phyloP scores from a whole-genome alignment of 2,797 vertebrate genomes.

The Sebastes oblongus region DNA sequence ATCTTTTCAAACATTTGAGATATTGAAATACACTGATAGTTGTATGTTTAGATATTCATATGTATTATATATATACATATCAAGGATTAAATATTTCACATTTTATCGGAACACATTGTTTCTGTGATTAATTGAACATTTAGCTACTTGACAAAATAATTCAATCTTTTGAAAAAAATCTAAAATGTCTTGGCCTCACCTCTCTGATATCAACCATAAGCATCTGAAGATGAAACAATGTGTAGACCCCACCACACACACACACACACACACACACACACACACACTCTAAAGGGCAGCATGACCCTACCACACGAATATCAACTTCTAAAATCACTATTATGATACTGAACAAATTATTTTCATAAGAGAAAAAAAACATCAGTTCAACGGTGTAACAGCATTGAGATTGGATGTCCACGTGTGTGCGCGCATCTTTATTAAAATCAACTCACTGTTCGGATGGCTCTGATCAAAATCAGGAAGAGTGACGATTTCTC shows the following conservation, averaged over 20 bases:
- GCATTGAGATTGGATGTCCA: slow-evolving; percentile 42
- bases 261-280: not conserved
- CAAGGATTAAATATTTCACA: not conserved
- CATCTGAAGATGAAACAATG: not conserved
- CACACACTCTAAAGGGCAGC: not conserved
- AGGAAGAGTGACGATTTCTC: slow-evolving; percentile 68
- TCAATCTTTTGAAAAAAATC: not conserved
- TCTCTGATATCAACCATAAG: not conserved
- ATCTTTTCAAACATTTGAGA: not conserved
- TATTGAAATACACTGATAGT: not conserved
- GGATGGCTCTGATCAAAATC: slow-evolving; percentile 70
- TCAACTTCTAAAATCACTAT: slow-evolving; percentile 15
- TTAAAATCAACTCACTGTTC: slow-evolving; percentile 80
- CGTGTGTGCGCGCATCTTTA: slow-evolving; percentile 78
- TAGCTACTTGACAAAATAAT: not conserved
- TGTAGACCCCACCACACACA: not conserved
- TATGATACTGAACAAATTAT: slow-evolving; percentile 19
- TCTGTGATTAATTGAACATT: not conserved
- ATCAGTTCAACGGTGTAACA: slow-evolving; percentile 15
- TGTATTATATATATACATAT: not conserved
- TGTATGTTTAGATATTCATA: not conserved
- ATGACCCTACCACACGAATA: not conserved
- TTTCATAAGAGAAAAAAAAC: slow-evolving; percentile 25
- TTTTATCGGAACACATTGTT: not conserved
- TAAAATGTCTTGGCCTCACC: not conserved